phyloP scores from a whole-genome alignment of 2,797 vertebrate genomes.

The Sylvia borin region DNA sequence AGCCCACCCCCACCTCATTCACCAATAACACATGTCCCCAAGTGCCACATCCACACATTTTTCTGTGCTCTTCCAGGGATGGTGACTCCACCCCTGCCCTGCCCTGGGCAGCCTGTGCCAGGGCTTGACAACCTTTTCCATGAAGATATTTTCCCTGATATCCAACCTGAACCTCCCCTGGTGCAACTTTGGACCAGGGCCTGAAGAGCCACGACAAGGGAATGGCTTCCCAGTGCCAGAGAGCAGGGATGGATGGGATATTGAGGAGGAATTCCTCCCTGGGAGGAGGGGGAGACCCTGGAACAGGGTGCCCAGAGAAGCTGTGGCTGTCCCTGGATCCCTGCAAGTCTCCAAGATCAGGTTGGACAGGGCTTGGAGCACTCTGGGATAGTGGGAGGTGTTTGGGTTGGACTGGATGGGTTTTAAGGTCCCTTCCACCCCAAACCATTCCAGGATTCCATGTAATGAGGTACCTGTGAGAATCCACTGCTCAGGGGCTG shows the following conservation, averaged over 20 bases:
- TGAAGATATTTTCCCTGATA: neutral
- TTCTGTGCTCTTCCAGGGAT: neutral
- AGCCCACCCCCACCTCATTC: fast-evolving
- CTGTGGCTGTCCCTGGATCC: neutral
- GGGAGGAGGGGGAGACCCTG: neutral
- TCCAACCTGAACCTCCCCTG: neutral
- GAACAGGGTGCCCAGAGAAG: neutral
- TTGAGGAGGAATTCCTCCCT: neutral
- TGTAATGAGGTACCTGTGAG: neutral
- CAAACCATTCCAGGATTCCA: neutral
- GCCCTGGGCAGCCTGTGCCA: neutral
- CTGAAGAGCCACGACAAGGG: neutral
- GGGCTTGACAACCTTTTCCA: neutral
- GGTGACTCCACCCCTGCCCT: neutral
- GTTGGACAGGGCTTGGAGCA: fast-evolving
- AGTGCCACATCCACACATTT: neutral
- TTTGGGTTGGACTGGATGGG: neutral
- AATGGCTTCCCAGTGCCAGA: neutral
- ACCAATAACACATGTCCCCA: neutral
- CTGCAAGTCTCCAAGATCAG: neutral
- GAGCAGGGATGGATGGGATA: neutral
- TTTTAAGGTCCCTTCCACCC: neutral
- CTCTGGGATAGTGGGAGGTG: fast-evolving
- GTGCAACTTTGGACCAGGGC: neutral
- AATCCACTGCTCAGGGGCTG: neutral